These are phyloP conservation scores for Liasis olivaceus DNA, from an alignment of 2,797 vertebrate genomes.

Conservation along the genomic window DNA sequence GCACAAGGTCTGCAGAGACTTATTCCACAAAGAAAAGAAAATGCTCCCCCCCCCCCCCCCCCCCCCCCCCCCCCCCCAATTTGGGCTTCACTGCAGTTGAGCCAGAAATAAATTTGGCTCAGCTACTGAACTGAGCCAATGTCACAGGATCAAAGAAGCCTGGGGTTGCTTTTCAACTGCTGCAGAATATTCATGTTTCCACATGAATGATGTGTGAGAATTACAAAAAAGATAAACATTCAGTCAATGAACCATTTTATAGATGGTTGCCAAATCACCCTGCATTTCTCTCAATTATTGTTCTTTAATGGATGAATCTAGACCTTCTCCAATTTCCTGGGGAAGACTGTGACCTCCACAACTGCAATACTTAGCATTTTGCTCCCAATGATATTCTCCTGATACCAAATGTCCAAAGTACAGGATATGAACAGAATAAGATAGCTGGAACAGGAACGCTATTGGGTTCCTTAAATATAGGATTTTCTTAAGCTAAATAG, in stretches of 20 bases:
- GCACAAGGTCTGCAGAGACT: neutral
- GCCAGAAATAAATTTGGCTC: neutral
- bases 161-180: neutral
- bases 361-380: neutral
- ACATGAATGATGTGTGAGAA: neutral
- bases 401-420: neutral
- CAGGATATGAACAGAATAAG: neutral
- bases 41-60: neutral
- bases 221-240: neutral
- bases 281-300: neutral
- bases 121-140: neutral
- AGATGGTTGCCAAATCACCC: neutral
- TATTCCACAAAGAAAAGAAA: neutral
- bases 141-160: neutral
- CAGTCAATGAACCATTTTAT: neutral
- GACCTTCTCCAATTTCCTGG: neutral
- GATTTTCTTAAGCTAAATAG: neutral
- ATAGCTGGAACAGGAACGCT: neutral
- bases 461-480: neutral
- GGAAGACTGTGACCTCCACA: neutral
- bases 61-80: neutral
- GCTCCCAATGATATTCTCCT: neutral
- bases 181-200: neutral
- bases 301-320: neutral
- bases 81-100: neutral